A percentile compares a stretch with the other conserved stretches of the same genome.
phyloP scores from a whole-genome alignment of 2,888 invertebrate species.

The Psylliodes chrysocephalus region DNA sequence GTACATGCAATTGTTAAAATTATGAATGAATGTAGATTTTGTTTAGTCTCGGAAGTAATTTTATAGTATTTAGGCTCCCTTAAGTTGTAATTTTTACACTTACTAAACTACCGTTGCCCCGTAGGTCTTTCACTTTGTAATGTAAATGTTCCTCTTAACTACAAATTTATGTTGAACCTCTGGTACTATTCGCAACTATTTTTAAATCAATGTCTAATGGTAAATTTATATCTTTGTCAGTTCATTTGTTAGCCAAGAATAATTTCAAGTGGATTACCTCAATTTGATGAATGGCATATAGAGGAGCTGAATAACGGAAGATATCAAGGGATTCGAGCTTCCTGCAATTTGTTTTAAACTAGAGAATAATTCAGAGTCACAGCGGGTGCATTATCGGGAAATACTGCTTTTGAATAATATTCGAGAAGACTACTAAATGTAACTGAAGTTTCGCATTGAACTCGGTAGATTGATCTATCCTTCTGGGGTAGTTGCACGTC shows the following conservation, averaged over 20 bases:
- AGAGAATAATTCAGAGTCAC: conserved; percentile 20
- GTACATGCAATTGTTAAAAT: too few species aligned
- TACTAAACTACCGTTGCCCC: too few species aligned
- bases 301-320: conserved; percentile 18
- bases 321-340: conserved; percentile 18
- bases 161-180: not conserved
- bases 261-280: conserved; percentile 23
- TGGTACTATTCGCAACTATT: conserved; percentile 1
- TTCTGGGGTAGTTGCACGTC: not conserved
- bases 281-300: conserved; percentile 20
- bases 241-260: conserved; percentile 24
- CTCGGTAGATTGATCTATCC: not conserved
- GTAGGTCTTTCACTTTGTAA: too few species aligned
- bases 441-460: not conserved
- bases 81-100: too few species aligned
- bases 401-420: conserved; percentile 6
- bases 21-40: too few species aligned
- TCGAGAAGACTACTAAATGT: not conserved
- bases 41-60: too few species aligned
- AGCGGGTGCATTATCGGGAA: conserved; percentile 25
- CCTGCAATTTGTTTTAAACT: conserved; percentile 23
- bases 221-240: conserved; percentile 28
- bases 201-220: conserved; percentile 2
- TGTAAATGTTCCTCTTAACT: too few species aligned
- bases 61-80: too few species aligned